Evolutionary conservation across 37 sponge, comb jelly and placozoan genomes (phyloP).

Genomic region (Geodia barretti): DNA sequence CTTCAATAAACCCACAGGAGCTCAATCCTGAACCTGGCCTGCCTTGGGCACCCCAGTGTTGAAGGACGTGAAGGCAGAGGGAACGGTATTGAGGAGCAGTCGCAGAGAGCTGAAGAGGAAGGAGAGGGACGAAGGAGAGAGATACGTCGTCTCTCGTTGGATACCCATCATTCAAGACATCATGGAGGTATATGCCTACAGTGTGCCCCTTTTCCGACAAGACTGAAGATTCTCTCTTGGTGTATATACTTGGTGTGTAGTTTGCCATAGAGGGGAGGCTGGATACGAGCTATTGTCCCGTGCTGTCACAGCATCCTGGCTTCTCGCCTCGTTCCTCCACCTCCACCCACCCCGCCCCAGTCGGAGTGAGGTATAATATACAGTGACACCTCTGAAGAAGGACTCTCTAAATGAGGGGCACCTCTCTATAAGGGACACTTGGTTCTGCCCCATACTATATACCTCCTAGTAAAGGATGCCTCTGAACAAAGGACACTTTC

Average conservation of each 20-base stretch:
- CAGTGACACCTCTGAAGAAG: too few species aligned
- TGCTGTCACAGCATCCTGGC: constrained; percentile 1
- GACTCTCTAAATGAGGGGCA: too few species aligned
- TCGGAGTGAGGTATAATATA: too few species aligned
- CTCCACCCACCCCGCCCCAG: too few species aligned
- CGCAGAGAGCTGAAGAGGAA: constrained; percentile 34
- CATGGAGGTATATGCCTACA: constrained; percentile 52
- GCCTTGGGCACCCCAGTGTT: constrained; percentile 63
- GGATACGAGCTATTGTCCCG: constrained; percentile 56
- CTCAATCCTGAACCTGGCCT: constrained; percentile 60
- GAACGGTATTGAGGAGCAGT: neutral
- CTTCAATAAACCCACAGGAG: too few species aligned
- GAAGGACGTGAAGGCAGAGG: constrained; percentile 15
- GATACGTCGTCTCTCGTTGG: constrained; percentile 73
- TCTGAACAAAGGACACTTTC: too few species aligned
- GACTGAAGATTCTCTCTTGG: too few species aligned
- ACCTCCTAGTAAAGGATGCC: too few species aligned
- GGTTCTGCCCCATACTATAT: too few species aligned
- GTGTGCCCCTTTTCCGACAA: too few species aligned
- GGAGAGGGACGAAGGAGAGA: constrained; percentile 20
- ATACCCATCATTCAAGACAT: constrained; percentile 67
- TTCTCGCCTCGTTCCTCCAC: neutral
- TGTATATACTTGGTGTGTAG: constrained; percentile 38
- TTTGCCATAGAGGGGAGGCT: constrained; percentile 53
- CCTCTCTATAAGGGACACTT: too few species aligned